A percentile compares a stretch with the other conserved stretches of the same genome.
Evolutionary conservation across 1,140 invertebrate species (phyloP).

Genomic region (Bombus terrestris): DNA sequence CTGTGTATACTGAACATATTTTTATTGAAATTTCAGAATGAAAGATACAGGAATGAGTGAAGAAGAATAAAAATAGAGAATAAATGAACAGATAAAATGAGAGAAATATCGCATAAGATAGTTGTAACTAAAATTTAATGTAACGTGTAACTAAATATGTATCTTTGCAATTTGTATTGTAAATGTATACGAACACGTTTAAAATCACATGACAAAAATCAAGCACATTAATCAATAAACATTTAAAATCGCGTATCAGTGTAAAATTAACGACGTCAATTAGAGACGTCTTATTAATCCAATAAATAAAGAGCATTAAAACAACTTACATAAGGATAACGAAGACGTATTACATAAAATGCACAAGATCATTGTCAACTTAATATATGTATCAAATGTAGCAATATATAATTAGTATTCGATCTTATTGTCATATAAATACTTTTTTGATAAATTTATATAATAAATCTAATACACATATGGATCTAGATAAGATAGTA

Average conservation of each 20-base stretch:
- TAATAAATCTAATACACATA: not conserved
- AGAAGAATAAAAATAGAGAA: not conserved
- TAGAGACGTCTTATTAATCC: too few relatives aligned
- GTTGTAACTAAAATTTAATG: not conserved
- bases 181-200: not conserved
- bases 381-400: too few relatives aligned
- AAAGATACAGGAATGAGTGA: too few relatives aligned
- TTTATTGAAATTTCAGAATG: not conserved
- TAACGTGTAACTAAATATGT: too few relatives aligned
- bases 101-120: not conserved
- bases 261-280: not conserved
- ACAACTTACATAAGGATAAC: too few relatives aligned
- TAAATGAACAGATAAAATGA: not conserved
- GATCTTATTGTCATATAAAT: not conserved
- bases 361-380: not conserved
- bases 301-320: too few relatives aligned
- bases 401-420: not conserved
- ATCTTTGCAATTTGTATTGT: not conserved
- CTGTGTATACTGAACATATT: not conserved
- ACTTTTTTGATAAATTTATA: not conserved
- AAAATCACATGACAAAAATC: not conserved
- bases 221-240: not conserved
- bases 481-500: too few relatives aligned
- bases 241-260: not conserved
- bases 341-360: not conserved